Evolutionary conservation across 2,888 invertebrate genomes (phyloP).

Genomic region (Resseliella maxima): DNA sequence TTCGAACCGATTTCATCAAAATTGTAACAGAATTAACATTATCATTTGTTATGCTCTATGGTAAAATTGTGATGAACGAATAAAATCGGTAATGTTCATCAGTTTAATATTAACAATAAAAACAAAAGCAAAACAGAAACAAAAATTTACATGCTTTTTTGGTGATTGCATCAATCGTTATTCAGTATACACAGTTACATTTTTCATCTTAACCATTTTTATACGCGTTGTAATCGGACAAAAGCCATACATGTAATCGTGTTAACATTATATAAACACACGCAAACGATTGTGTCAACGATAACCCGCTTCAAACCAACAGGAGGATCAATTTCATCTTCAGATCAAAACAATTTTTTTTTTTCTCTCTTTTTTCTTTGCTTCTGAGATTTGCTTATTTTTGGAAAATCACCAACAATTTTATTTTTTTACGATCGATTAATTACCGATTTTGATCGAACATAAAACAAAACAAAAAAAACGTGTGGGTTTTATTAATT

Average conservation of each 20-base stretch:
- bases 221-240: not conserved
- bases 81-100: not conserved
- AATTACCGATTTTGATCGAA: not conserved
- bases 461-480: not conserved
- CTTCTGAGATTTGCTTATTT: slow-evolving; percentile 12
- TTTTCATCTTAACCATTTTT: not conserved
- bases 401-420: slow-evolving; percentile 25
- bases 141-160: not conserved
- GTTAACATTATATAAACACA: slow-evolving; percentile 39
- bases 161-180: slow-evolving; percentile 10
- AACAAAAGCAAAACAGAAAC: not conserved
- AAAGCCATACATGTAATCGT: not conserved
- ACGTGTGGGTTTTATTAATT: not conserved
- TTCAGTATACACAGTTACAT: not conserved
- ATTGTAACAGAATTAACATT: not conserved
- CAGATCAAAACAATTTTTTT: not conserved
- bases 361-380: too few relatives aligned
- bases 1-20: not conserved
- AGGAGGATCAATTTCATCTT: slow-evolving; percentile 18
- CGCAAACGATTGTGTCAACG: not conserved
- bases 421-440: slow-evolving; percentile 39
- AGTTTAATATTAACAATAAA: not conserved
- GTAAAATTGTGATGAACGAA: not conserved
- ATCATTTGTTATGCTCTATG: not conserved
- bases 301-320: not conserved